phyloP scores from a whole-genome alignment of 2,797 vertebrate species.

The Rhinophrynus dorsalis region DNA sequence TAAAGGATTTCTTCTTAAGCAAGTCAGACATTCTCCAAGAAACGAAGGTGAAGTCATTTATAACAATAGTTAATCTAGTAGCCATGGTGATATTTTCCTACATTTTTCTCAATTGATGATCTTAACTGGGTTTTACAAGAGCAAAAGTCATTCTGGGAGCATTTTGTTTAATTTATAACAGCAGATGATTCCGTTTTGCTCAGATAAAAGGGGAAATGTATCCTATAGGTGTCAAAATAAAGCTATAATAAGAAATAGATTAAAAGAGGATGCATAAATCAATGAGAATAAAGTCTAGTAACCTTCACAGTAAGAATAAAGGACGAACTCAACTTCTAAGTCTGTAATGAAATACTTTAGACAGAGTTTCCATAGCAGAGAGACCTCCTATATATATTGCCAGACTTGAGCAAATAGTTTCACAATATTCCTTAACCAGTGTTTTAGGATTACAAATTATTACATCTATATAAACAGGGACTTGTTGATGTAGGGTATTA shows the following conservation, averaged over 20 bases:
- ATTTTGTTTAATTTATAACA: constrained; percentile 36
- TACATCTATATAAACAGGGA: too few species aligned
- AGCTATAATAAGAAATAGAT: constrained; percentile 30
- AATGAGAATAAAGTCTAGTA: constrained; percentile 24
- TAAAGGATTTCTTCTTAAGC: constrained; percentile 25
- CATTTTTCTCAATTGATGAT: constrained; percentile 28
- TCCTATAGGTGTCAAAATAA: constrained; percentile 41
- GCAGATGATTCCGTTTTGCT: constrained; percentile 34
- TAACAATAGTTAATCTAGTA: constrained; percentile 38
- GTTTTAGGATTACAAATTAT: too few species aligned
- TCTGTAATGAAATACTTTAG: too few species aligned
- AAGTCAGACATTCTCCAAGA: neutral
- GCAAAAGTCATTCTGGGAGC: constrained; percentile 29
- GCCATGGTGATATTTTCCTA: constrained; percentile 23
- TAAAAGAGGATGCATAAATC: constrained; percentile 38
- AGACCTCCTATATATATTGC: too few species aligned
- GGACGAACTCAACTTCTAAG: constrained; percentile 13
- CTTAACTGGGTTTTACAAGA: constrained; percentile 27
- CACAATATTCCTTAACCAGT: too few species aligned
- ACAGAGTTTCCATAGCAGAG: too few species aligned
- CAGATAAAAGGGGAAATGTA: constrained; percentile 28
- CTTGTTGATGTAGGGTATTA: too few species aligned
- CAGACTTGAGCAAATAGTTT: too few species aligned
- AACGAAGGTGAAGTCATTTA: constrained; percentile 13
- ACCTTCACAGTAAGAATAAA: constrained; percentile 26